Evolutionary conservation across 1,140 invertebrate genomes (phyloP), one percentile per base, ranked within the genome.

Genomic region (Vanessa tameamea): DNA sequence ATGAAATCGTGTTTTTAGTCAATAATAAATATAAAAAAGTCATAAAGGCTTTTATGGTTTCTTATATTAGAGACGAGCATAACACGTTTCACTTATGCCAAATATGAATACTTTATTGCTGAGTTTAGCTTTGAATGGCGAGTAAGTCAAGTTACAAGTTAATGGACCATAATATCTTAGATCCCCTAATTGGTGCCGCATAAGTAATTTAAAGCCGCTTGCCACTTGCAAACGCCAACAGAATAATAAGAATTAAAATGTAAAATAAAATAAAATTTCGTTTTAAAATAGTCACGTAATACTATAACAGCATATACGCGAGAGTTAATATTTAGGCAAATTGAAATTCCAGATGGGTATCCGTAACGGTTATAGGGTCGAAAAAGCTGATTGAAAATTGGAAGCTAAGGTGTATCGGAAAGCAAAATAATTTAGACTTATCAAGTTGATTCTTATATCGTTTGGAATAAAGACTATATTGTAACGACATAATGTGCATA

Each of bases 321-420:
- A 53, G 64, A 59, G 70, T 66, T 66, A 61, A 72, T 72, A 72
- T 66, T 72, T 72, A 66, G 70, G 70, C 51, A 72, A 72, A 72
- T 72, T 72, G 70, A 72, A 72, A 72, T 66, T 72, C 59, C 64
- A 66, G 50, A 66, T 72, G 23, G 53, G 64, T 57, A 55, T 66
- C 64, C 13, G 64, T 67, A 73, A 73, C 71, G 64, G 51, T 73
- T 66, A 73, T 73, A 43, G 71, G 64, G 53, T 67, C 64, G 71
- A 73, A 73, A 65, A 73, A 67, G 71, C 65, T 73, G 71, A 73
- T 73, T 73, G 71, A 73, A 73, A 73, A 73, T 73, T 73, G 47
- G 55, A 65, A 61, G 47, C 51, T 59, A 23, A 61, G 55, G 53
- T 64, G 31, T 53, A 66, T 61, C 37, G 13, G 43, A 69, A 14